Conservation (phyloP, 1,140 invertebrate species). For the Papilio dardanus region DNA sequence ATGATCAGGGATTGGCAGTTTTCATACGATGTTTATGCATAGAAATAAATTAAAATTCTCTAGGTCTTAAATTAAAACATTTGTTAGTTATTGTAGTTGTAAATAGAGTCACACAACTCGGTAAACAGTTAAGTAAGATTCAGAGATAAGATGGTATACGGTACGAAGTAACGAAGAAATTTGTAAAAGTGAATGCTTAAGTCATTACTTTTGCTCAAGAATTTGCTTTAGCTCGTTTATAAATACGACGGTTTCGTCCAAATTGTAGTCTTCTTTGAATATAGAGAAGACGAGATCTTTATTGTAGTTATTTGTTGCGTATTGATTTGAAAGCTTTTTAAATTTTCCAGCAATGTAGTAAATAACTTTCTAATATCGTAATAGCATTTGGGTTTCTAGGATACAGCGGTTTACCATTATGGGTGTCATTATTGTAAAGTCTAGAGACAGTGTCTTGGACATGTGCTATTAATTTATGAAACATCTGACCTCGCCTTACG, state of each 20-base stretch:
- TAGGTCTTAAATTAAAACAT: too few relatives aligned
- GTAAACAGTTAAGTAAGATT: neutral
- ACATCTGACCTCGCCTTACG: slow-evolving; percentile 21
- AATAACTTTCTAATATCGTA: slow-evolving; percentile 28
- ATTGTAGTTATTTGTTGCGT: neutral
- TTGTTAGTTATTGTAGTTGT: too few relatives aligned
- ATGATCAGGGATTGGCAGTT: too few relatives aligned
- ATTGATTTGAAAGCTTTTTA: slow-evolving; percentile 34
- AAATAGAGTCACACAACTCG: neutral
- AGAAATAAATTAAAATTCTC: too few relatives aligned
- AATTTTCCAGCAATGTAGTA: slow-evolving; percentile 15
- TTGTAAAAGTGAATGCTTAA: too few relatives aligned
- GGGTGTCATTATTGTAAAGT: slow-evolving; percentile 33
- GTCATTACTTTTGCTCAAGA: too few relatives aligned
- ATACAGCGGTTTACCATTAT: slow-evolving; percentile 31
- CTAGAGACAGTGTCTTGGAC: neutral
- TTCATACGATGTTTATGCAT: too few relatives aligned
- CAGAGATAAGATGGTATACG: too few relatives aligned
- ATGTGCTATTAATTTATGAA: slow-evolving; percentile 27
- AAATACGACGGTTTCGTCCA: too few relatives aligned
- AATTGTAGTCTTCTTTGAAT: too few relatives aligned
- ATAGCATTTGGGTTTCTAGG: slow-evolving; percentile 37
- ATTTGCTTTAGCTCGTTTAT: too few relatives aligned
- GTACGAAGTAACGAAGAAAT: neutral
- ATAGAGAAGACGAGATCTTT: too few relatives aligned